Conservation (phyloP, 2,888 invertebrate species). For the Drosophila diplacantha region DNA sequence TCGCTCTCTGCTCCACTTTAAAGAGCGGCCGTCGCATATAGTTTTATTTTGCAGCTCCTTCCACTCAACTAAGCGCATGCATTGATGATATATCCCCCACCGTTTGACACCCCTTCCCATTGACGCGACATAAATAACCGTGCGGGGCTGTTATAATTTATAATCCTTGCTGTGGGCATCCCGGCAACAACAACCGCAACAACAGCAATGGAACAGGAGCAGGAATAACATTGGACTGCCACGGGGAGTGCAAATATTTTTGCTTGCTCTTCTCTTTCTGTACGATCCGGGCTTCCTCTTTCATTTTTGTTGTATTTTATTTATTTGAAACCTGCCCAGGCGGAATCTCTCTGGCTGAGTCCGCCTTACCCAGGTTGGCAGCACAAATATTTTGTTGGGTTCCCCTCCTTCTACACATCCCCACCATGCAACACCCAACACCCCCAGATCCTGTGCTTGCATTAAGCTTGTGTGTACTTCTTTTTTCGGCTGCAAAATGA, state of each 20-base stretch:
- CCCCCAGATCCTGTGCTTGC: conserved; percentile 18
- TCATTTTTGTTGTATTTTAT: conserved; percentile 28
- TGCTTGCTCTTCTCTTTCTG: conserved; percentile 17
- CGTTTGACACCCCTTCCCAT: conserved; percentile 48
- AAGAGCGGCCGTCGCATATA: conserved; percentile 9
- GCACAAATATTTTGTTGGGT: conserved; percentile 43
- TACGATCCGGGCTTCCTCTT: conserved; percentile 16
- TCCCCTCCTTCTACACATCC: neutral
- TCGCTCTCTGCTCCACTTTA: conserved; percentile 9
- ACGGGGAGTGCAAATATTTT: conserved; percentile 57
- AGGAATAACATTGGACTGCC: conserved; percentile 35
- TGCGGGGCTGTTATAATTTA: conserved; percentile 66
- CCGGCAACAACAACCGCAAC: conserved; percentile 9
- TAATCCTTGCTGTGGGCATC: conserved; percentile 58
- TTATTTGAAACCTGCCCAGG: conserved; percentile 34
- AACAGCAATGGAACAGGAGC: conserved; percentile 21
- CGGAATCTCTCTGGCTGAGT: conserved; percentile 24
- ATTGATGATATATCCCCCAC: conserved; percentile 56
- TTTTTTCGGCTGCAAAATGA: conserved; percentile 56
- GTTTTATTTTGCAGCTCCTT: conserved; percentile 47
- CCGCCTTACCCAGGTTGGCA: conserved; percentile 4
- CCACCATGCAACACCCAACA: neutral
- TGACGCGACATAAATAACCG: conserved; percentile 66
- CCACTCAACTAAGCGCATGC: conserved; percentile 67
- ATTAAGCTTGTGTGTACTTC: conserved; percentile 44